phyloP scores from a whole-genome alignment of 2,888 invertebrate species.

The Lepidochitona cinerea region DNA sequence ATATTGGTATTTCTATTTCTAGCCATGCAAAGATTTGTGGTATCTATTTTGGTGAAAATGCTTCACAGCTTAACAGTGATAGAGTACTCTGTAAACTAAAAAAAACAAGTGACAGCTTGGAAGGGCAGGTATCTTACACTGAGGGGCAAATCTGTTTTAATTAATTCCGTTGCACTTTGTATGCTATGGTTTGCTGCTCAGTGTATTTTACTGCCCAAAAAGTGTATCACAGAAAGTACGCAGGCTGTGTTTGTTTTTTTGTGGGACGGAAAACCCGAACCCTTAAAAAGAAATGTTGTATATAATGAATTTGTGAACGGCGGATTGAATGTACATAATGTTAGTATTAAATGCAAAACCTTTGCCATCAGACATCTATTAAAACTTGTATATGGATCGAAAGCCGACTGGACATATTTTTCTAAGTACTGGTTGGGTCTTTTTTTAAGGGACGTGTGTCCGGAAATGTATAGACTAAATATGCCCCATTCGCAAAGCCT shows the following conservation, averaged over 20 bases:
- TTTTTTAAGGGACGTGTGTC: neutral
- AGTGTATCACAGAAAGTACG: neutral
- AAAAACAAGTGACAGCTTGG: neutral
- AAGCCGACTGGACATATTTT: neutral
- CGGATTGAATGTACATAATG: neutral
- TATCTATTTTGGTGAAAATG: neutral
- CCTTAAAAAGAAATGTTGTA: neutral
- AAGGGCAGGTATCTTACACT: neutral
- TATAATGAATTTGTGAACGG: neutral
- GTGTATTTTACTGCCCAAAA: neutral
- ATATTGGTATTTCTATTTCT: neutral
- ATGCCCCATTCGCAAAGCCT: neutral
- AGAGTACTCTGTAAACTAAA: neutral
- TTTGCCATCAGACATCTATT: neutral
- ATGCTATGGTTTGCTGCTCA: neutral
- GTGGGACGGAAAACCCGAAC: neutral
- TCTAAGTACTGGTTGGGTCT: neutral
- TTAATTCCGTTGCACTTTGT: neutral
- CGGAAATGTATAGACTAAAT: neutral
- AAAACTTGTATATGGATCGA: neutral
- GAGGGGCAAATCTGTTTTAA: neutral
- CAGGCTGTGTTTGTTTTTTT: too few species aligned
- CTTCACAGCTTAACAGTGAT: neutral
- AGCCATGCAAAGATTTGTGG: neutral
- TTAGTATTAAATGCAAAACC: neutral